phyloP scores from a whole-genome alignment of 37 sponge, comb jelly and placozoan species.

The Aplysina aerophoba region DNA sequence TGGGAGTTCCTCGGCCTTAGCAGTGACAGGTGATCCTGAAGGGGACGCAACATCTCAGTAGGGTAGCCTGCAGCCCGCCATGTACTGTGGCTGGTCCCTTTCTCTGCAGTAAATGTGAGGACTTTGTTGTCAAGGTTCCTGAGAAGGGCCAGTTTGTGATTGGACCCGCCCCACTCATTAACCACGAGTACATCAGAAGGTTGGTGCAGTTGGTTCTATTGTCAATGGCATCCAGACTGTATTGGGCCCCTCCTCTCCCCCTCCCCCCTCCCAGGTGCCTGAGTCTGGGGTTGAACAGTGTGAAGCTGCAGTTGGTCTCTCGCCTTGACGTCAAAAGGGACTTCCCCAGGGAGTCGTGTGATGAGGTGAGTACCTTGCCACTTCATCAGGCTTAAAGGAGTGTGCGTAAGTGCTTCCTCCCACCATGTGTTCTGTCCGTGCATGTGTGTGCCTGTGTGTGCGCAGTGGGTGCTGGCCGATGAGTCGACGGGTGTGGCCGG shows the following conservation, averaged over 20 bases:
- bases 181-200: constrained; percentile 61
- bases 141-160: constrained; percentile 58
- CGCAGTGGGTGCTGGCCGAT: constrained; percentile 77
- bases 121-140: constrained; percentile 72
- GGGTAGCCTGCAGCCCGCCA: not conserved
- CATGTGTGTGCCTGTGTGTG: not conserved
- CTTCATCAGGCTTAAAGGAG: too few relatives aligned
- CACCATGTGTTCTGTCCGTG: not conserved
- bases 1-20: not conserved
- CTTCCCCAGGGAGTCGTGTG: constrained; percentile 60
- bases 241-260: too few relatives aligned
- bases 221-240: too few relatives aligned
- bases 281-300: constrained; percentile 45
- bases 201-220: not conserved
- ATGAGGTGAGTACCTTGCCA: constrained; percentile 58
- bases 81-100: not conserved
- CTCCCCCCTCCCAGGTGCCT: constrained; percentile 42
- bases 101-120: constrained; percentile 40
- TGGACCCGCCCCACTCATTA: constrained; percentile 48
- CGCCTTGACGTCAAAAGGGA: constrained; percentile 51
- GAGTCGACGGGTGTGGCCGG: constrained; percentile 78
- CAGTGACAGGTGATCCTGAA: too few relatives aligned
- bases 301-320: constrained; percentile 54
- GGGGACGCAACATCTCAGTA: too few relatives aligned
- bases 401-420: too few relatives aligned